Evolutionary conservation across 2,888 invertebrate species (phyloP).

Genomic region (Apamea crenata): DNA sequence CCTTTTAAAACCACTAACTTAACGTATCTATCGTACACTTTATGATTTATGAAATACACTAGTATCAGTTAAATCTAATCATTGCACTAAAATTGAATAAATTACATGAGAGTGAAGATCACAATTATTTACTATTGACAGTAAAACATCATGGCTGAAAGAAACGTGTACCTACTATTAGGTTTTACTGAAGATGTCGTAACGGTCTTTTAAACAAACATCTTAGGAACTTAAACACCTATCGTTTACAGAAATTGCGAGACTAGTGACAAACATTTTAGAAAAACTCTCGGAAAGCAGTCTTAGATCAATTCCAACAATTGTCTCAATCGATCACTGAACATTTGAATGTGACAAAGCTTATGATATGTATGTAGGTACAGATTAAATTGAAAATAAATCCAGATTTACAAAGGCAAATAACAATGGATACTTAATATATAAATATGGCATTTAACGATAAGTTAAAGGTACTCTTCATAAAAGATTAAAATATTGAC

Average conservation of each 20-base stretch:
- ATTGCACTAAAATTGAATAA: slow-evolving; percentile 90
- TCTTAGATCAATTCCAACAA: slow-evolving; percentile 89
- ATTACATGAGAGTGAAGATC: slow-evolving; percentile 86
- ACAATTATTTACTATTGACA: slow-evolving; percentile 79
- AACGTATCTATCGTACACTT: slow-evolving; percentile 84
- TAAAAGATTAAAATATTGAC: slow-evolving; percentile 88
- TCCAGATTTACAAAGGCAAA: slow-evolving; percentile 78
- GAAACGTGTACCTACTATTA: slow-evolving; percentile 75
- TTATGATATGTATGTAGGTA: slow-evolving; percentile 83
- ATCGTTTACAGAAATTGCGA: slow-evolving; percentile 71
- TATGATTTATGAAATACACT: slow-evolving; percentile 82
- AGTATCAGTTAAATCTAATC: slow-evolving; percentile 88
- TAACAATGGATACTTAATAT: slow-evolving; percentile 85
- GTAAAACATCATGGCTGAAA: slow-evolving; percentile 71
- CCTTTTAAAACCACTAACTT: slow-evolving; percentile 82
- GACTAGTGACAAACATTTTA: slow-evolving; percentile 73
- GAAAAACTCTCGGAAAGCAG: slow-evolving; percentile 84
- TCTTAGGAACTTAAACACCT: slow-evolving; percentile 78
- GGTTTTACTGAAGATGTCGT: slow-evolving; percentile 73
- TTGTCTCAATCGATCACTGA: slow-evolving; percentile 74
- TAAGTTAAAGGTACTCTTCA: slow-evolving; percentile 88
- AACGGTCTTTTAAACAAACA: slow-evolving; percentile 66
- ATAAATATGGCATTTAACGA: slow-evolving; percentile 90
- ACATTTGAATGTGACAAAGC: slow-evolving; percentile 66
- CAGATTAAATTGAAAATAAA: slow-evolving; percentile 73